Evolutionary conservation across 2,113 vertebrate species (phyloP), one percentile per base, ranked within the genome.

Genomic region (Larimichthys polyactis): DNA sequence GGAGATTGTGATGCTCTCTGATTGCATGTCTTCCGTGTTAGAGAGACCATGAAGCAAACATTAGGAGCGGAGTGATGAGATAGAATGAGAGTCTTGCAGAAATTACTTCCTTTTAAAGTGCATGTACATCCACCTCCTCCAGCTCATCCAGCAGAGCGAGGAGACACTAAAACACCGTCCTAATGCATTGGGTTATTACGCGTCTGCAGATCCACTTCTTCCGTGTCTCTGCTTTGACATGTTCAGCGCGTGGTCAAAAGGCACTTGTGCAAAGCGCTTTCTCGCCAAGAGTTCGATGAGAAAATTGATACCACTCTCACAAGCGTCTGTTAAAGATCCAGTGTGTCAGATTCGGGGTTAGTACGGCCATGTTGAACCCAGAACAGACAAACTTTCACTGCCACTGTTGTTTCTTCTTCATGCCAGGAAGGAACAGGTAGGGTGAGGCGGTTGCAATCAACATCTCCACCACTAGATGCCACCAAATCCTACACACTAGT

Each of bases 181-280:
- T n/a, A 36, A 72, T 64, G 16, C n/a, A 72, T 70, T 52, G 19
- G 57, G 36, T 65, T 60, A 19, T 71, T 55, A 27, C 64, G 55
- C 14, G 72, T 46, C n/a, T 27, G 44, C 3, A n/a, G 29, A 59
- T 66, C 27, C 19, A 49, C 10, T 64, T 4, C 49, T 67, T 76
- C 15, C 48, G 17, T 12, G 11, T 58, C n/a, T 46, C 4, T 12
- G 27, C 20, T 14, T 54, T 63, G 48, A 29, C 24, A 22, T 22
- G 16, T 43, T 40, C 36, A 2, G 7, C 36, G 1, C 36, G 36
- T 40, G 36, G 36, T 40, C 36, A 40, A 40, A 40, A 40, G 36
- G 7, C 36, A 40, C 7, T 55, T 24, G 8, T 71, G 12, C 9
- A 10, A 40, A 40, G 36, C 36, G 5, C 29, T 43, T 62, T 17